phyloP scores from a whole-genome alignment of 1,140 invertebrate genomes.

The Cylas formicarius region DNA sequence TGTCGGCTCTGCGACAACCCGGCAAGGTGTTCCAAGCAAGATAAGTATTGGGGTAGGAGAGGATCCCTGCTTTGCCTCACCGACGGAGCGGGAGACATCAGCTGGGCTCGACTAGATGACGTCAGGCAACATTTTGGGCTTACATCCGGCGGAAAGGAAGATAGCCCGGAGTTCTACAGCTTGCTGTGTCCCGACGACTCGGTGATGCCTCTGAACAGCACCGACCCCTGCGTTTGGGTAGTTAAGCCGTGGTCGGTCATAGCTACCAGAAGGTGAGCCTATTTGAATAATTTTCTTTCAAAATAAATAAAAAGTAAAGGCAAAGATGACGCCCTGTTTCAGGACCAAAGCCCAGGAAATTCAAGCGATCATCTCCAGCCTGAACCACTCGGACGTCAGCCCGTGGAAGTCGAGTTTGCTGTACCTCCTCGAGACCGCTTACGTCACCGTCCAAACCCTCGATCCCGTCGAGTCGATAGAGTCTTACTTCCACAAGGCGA shows the following conservation, averaged over 20 bases:
- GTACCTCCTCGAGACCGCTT: constrained; percentile 48
- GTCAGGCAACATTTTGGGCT: constrained; percentile 58
- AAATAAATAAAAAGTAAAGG: background rate
- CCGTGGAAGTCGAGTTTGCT: constrained; percentile 50
- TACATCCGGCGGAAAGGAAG: constrained; percentile 35
- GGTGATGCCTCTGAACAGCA: constrained; percentile 48
- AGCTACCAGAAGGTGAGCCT: constrained; percentile 50
- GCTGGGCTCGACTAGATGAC: constrained; percentile 67
- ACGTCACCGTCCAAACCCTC: constrained; percentile 42
- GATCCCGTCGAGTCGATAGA: constrained; percentile 47
- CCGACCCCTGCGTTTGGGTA: constrained; percentile 67
- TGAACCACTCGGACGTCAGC: constrained; percentile 37
- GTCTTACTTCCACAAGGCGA: constrained; percentile 52
- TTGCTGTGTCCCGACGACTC: constrained; percentile 78
- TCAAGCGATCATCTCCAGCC: constrained; percentile 44
- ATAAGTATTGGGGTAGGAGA: constrained; percentile 72
- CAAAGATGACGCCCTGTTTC: constrained; percentile 17
- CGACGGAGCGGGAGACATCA: constrained; percentile 67
- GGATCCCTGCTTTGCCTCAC: constrained; percentile 73
- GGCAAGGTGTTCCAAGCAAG: constrained; percentile 53
- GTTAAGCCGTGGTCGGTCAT: constrained; percentile 66
- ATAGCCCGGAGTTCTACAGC: constrained; percentile 50
- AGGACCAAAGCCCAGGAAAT: constrained; percentile 53
- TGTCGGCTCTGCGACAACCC: constrained; percentile 62
- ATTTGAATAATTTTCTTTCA: constrained; percentile 1